Evolutionary conservation across 35 echinoderm and acorn worm species (phyloP), one percentile per base, ranked within the genome.

Genomic region (Antedon bifida): DNA sequence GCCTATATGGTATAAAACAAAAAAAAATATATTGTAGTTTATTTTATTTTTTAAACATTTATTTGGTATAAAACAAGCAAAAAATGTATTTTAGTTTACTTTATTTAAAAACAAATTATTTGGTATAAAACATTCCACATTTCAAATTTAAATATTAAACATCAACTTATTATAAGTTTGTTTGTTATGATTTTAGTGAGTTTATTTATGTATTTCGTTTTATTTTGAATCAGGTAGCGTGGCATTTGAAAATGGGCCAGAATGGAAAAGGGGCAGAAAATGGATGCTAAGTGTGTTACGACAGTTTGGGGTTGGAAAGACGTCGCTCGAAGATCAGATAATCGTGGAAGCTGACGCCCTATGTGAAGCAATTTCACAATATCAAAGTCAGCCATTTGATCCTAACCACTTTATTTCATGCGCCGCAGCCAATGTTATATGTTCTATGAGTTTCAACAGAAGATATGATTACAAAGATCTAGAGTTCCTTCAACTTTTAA

Each of bases 201-300:
- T 19, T 64, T 12, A 26, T 64, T 21, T 64, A 23, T 26, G 2
- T 12, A 64, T 19, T 2, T 2, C 5, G 26, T 64, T 19, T 16
- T 64, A 26, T 16, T 64, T 64, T 64, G 26, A 64, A 2, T 2
- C 51, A 64, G 51, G 51, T 87, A 83, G 87, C 32, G 74, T 92
- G 39, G 64, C 74, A 26, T 76, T 85, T 17, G 78, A 87, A 17
- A 85, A 74, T 73, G 91, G 91, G 2, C 74, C 78, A 34, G 83
- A 80, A 13, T 92, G 91, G 91, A 82, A 89, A 34, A 83, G 55
- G 39, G 83, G 89, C 34, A 79, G 91, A 33, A 85, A 86, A 30
- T 85, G 88, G 31, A 75, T 85, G 56, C 39, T 79, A 30, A 76
- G 79, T 32, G 77, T 83, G 36, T 80, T 92, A 16, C 86, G 90